Conservation (phyloP, 2,797 vertebrate genomes). For the Meda fulgida region DNA sequence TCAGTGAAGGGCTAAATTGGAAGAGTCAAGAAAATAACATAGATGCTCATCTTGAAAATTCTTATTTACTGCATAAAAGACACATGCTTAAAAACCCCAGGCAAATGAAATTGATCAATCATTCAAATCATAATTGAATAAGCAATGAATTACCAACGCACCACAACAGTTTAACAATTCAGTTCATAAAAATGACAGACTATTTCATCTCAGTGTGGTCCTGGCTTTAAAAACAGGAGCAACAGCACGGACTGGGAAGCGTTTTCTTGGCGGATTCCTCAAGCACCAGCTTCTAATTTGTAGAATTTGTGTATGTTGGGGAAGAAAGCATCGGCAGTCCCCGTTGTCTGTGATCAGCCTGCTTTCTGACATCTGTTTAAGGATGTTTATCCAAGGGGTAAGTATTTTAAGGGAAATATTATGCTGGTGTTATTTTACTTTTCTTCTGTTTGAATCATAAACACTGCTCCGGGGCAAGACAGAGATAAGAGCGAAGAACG, state of each 20-base stretch:
- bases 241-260: background rate
- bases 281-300: constrained; percentile 67
- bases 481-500: constrained; percentile 49
- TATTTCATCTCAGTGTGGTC: constrained; percentile 11
- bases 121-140: background rate
- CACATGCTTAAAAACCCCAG: background rate
- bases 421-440: constrained; percentile 80
- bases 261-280: constrained; percentile 39
- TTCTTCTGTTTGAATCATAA: constrained; percentile 75
- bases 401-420: constrained; percentile 81
- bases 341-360: constrained; percentile 59
- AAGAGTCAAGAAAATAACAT: constrained; percentile 38
- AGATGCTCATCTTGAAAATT: constrained; percentile 33
- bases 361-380: constrained; percentile 76
- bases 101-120: constrained; percentile 4
- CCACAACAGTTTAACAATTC: background rate
- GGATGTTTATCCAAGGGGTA: constrained; percentile 78
- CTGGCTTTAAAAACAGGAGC: constrained; percentile 15
- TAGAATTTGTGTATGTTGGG: constrained; percentile 65
- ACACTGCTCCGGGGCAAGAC: constrained; percentile 61
- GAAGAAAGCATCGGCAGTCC: constrained; percentile 54
- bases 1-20: constrained; percentile 52
- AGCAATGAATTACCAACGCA: background rate
- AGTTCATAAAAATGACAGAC: constrained; percentile 3
- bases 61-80: constrained; percentile 20